Base-by-base conservation (phyloP, 2,113 vertebrate species). In the Thunnus maccoyii region DNA sequence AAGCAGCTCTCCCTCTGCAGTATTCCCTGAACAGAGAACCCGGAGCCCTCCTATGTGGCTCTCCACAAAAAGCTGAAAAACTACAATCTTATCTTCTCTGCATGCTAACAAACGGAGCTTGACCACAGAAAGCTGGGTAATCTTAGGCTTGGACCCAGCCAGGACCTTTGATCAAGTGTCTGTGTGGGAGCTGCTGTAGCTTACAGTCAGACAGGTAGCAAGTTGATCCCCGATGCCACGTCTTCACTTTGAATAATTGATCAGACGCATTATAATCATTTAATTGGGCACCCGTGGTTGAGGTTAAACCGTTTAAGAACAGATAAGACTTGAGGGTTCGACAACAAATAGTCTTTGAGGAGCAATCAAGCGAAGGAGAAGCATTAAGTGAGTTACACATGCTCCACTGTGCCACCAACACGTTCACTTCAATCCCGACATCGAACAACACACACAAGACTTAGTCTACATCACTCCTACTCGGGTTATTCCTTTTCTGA, bases 171-270 rank as follows among this genome's bases (percentile, higher is more conserved):
- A 74, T 72, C 56, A 5, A 3, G 32, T 30, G 62, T 72, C 56
- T 48, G 58, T 67, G 14, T 30, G 27, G 65, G 48, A 83, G 63
- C 60, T 74, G 30, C 72, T 60, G 69, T 44, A 77, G 25, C 69
- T 62, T 80, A 47, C 68, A 76, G 71, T 66, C 50, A 25, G 46
- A 11, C 63, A 50, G 44, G 46, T n/a, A 27, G 63, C 46, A 50
- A 66, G 22, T 9, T 66, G 63, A 66, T 66, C 63, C 22, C 36
- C 8, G 36, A 82, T 54, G 63, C 52, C 47, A 77, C 62, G 57
- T 64, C 30, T 32, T 69, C 47, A 51, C 13, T 57, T 30, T 88
- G 51, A 89, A 91, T 91, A 78, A 91, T 87, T 86, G 18, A 89
- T 82, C 50, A 61, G 27, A 72, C 1, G n/a, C 36, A 50, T 36